A percentile compares a stretch with the other conserved stretches of the same genome.
Conservation (phyloP, 1,140 invertebrate genomes). For the Drosophila seguyi region DNA sequence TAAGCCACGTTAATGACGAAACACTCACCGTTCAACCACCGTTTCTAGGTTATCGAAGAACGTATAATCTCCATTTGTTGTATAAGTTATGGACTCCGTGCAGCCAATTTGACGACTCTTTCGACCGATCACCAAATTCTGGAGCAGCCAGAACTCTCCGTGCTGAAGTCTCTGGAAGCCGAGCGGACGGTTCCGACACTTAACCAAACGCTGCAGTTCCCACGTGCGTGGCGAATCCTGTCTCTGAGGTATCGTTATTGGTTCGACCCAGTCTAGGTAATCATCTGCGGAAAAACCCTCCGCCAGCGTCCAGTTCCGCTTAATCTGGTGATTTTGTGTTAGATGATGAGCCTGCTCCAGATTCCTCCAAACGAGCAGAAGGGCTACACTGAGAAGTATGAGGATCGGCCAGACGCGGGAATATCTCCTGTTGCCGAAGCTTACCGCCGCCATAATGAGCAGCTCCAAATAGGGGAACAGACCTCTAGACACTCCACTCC, state of each 20-base stretch:
- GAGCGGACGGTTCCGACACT: slow-evolving; percentile 88
- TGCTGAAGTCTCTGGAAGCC: slow-evolving; percentile 89
- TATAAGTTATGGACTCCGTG: slow-evolving; percentile 94
- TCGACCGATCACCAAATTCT: slow-evolving; percentile 90
- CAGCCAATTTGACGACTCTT: slow-evolving; percentile 87
- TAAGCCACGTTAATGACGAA: background rate
- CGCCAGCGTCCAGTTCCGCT: background rate
- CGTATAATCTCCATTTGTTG: slow-evolving; percentile 95
- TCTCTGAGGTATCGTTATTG: background rate
- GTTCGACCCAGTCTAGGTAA: background rate
- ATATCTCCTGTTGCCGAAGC: slow-evolving; percentile 16
- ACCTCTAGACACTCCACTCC: background rate
- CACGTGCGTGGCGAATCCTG: slow-evolving; percentile 20
- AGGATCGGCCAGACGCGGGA: slow-evolving; percentile 31
- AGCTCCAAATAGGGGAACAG: background rate
- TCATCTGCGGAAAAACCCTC: background rate
- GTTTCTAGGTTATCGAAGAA: slow-evolving; percentile 95
- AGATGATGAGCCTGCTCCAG: slow-evolving; percentile 16
- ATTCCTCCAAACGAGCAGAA: slow-evolving; percentile 41
- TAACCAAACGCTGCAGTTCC: slow-evolving; percentile 69
- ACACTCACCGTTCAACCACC: slow-evolving; percentile 88
- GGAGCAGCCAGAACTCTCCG: slow-evolving; percentile 94
- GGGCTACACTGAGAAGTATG: slow-evolving; percentile 19
- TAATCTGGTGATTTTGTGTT: no score
- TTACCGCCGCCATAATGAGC: slow-evolving; percentile 7